Percentiles rank a stretch among this genome's conserved stretches.
Evolutionary conservation across 2,113 vertebrate genomes (phyloP).

Genomic region (Pteruthius melanotis): DNA sequence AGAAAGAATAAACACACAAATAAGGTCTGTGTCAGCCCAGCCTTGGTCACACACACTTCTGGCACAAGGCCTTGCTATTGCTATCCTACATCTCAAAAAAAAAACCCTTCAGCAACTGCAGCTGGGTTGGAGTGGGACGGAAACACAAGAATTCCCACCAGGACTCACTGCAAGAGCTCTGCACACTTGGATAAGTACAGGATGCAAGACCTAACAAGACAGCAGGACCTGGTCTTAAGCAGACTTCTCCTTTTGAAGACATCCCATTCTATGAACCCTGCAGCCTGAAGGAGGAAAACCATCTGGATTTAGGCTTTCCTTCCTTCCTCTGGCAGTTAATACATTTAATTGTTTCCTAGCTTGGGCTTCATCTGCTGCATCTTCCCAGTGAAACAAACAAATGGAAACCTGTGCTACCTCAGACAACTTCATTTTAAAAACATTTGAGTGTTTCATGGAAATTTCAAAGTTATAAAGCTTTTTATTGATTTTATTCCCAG

Average conservation of each 20-base stretch:
- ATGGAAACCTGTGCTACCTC: not conserved
- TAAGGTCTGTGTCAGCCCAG: not conserved
- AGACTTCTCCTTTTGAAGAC: not conserved
- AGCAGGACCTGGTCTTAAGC: not conserved
- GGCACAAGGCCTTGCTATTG: not conserved
- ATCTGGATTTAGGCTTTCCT: not conserved
- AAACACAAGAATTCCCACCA: not conserved
- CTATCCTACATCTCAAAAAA: not conserved
- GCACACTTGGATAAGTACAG: not conserved
- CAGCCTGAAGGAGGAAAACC: not conserved
- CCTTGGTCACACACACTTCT: not conserved
- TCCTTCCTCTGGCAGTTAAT: not conserved
- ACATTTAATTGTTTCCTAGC: not conserved
- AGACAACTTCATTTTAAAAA: not conserved
- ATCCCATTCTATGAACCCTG: not conserved
- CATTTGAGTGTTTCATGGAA: not conserved
- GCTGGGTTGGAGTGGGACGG: not conserved
- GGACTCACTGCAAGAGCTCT: not conserved
- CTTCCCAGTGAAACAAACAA: conserved; percentile 3
- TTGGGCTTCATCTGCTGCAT: not conserved
- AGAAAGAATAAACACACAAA: not conserved
- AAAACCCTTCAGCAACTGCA: not conserved
- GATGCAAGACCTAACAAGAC: not conserved
- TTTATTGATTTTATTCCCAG: not conserved
- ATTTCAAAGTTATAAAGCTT: not conserved